phyloP scores from a whole-genome alignment of 2,113 vertebrate genomes.

The Vidua chalybeata region DNA sequence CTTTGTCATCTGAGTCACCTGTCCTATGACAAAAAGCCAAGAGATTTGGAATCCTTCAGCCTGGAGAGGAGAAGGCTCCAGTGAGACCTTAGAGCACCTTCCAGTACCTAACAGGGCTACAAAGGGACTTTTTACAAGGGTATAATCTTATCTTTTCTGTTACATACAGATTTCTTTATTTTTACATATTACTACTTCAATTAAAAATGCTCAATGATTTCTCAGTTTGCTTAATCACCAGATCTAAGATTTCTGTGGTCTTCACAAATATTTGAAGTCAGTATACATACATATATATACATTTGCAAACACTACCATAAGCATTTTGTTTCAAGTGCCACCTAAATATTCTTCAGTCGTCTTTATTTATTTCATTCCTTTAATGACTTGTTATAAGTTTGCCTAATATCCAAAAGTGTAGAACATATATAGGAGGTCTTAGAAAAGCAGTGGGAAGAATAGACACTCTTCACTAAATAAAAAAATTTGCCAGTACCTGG shows the following conservation, averaged over 20 bases:
- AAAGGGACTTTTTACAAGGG: background rate
- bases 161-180: background rate
- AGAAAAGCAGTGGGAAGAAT: background rate
- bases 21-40: background rate
- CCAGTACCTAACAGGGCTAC: background rate
- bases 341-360: background rate
- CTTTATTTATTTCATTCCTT: background rate
- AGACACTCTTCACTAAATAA: background rate
- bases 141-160: background rate
- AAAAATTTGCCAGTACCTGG: background rate
- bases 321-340: background rate
- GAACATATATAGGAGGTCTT: background rate
- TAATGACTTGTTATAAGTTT: background rate
- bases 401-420: background rate
- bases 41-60: background rate
- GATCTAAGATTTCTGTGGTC: background rate
- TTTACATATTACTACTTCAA: background rate
- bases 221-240: background rate
- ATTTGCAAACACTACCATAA: background rate
- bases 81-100: background rate
- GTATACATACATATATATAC: background rate
- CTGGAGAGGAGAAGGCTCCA: background rate
- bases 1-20: background rate
- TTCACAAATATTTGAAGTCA: background rate
- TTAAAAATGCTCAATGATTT: background rate